Percentiles rank a stretch among this genome's conserved stretches.
These are phyloP conservation scores for Cotesia vestalis DNA, from an alignment of 1,140 invertebrate genomes.

Conservation along the genomic window DNA sequence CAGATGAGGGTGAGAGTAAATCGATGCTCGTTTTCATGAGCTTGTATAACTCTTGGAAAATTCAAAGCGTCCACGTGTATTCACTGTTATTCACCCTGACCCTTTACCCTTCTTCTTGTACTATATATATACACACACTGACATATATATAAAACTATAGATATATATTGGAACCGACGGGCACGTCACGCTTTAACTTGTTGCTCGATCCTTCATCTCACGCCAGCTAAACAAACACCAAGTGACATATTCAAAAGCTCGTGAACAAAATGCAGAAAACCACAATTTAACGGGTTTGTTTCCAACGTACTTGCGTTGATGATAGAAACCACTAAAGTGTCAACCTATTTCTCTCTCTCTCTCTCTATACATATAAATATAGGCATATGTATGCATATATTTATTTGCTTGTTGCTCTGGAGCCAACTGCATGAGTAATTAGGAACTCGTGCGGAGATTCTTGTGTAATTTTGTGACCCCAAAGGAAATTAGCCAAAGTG, in stretches of 20 bases:
- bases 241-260: conserved; percentile 7
- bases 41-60: conserved; percentile 12
- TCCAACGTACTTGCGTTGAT: background rate
- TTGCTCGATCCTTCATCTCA: conserved; percentile 20
- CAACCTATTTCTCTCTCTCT: too few species aligned
- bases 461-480: conserved; percentile 42
- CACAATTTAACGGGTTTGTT: background rate
- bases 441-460: conserved; percentile 41
- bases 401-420: background rate
- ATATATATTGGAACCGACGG: conserved; percentile 1
- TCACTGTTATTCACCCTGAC: background rate
- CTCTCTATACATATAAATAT: too few species aligned
- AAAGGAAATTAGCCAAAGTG: conserved; percentile 42
- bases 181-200: conserved; percentile 17
- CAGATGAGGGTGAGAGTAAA: conserved; percentile 6
- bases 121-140: background rate
- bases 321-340: too few species aligned
- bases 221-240: conserved; percentile 1
- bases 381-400: background rate
- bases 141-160: background rate
- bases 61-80: conserved; percentile 14
- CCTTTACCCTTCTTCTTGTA: background rate
- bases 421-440: conserved; percentile 40
- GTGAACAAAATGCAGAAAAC: conserved; percentile 6
- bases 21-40: conserved; percentile 6